Evolutionary conservation across 2,797 vertebrate species (phyloP).

Genomic region (Cynodonichthys magdalenae): DNA sequence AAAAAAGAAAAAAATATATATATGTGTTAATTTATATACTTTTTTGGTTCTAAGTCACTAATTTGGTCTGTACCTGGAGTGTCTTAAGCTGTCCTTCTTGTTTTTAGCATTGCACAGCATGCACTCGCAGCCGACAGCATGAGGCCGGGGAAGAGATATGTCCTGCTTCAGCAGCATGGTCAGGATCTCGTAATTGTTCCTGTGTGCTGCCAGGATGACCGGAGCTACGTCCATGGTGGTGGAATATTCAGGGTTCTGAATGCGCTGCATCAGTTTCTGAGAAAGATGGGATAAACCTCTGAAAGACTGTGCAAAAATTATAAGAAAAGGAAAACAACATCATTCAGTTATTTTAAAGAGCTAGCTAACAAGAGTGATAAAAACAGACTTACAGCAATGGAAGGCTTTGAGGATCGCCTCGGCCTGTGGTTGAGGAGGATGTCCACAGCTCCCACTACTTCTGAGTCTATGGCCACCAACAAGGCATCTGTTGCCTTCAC

Average conservation of each 20-base stretch:
- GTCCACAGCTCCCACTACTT: slow-evolving; percentile 98
- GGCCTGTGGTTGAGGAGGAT: slow-evolving; percentile 96
- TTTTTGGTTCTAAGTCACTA: background rate
- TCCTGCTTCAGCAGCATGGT: slow-evolving; percentile 98
- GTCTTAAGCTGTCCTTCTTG: slow-evolving; percentile 97
- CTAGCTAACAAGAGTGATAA: background rate
- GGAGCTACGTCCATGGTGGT: slow-evolving; percentile 99
- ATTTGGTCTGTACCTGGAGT: slow-evolving; percentile 86
- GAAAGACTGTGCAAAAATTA: background rate
- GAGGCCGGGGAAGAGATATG: slow-evolving; percentile 96
- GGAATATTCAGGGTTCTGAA: slow-evolving; percentile 98
- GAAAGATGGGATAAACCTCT: slow-evolving; percentile 22
- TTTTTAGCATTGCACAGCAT: slow-evolving; percentile 98
- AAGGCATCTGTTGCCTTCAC: slow-evolving; percentile 91
- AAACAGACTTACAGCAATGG: slow-evolving; percentile 89
- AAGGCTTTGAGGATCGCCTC: slow-evolving; percentile 93
- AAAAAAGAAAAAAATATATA: too few relatives aligned
- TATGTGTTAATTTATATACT: too few relatives aligned
- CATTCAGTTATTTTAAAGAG: background rate
- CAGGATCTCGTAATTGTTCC: slow-evolving; percentile 99
- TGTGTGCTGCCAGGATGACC: slow-evolving; percentile 97
- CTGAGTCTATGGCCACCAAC: slow-evolving; percentile 96
- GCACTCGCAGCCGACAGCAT: slow-evolving; percentile 98
- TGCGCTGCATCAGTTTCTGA: slow-evolving; percentile 98
- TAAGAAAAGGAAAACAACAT: background rate